Evolutionary conservation across 2,113 vertebrate species (phyloP), one percentile per base, ranked within the genome.

Genomic region (Coreoperca whiteheadi): DNA sequence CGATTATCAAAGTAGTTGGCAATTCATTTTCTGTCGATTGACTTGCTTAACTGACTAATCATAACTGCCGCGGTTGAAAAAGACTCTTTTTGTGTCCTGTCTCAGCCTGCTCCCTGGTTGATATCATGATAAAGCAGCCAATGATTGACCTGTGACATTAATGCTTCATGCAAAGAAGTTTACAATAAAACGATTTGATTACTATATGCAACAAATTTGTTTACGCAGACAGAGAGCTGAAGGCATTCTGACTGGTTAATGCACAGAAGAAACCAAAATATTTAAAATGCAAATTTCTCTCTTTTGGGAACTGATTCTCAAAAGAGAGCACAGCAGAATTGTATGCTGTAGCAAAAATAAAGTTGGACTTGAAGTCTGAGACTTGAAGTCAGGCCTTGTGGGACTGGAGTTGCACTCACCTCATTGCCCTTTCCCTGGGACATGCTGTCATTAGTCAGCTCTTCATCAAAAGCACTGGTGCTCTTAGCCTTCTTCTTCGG

Each of bases 361-460:
- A n/a, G n/a, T n/a, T n/a, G n/a, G n/a, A n/a, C n/a, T n/a, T n/a
- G n/a, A n/a, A n/a, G n/a, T n/a, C n/a, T n/a, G n/a, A n/a, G n/a
- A 64, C 34, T n/a, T 57, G n/a, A 56, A 7, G 12, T 59, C 3
- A 28, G 64, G 6, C 6, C n/a, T 11, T 0, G 30, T 65, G 9
- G 37, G 34, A 61, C n/a, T 8, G 12, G 28, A n/a, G 2, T 2
- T 23, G 16, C n/a, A 60, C 93, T 91, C 95, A 99, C 98, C 97
- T 99, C 97, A 71, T 98, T 98, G 88, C 97, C 97, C 93, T 99
- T 99, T 92, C 97, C 98, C 89, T 99, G 98, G 77, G 97, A 98
- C 94, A 98, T 96, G 96, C 98, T 99, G 96, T 99, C 98, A 93
- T 98, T 99, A 90, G 98, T 99, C 94, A 98, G 95, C 88, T 99